phyloP scores from a whole-genome alignment of 2,113 vertebrate species.

The Paradoxurus hermaphroditus region DNA sequence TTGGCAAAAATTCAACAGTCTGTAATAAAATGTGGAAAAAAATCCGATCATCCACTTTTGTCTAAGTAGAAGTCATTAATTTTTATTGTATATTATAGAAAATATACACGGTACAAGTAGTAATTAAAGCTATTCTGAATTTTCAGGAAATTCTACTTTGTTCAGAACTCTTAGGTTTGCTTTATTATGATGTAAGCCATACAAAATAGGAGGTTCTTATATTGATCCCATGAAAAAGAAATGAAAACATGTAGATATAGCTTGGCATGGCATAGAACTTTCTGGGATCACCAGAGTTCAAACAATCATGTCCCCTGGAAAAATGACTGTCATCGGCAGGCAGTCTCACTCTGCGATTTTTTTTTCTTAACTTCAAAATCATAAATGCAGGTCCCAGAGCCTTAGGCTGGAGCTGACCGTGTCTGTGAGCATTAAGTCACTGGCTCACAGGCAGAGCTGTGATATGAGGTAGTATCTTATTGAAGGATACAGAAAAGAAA shows the following conservation, averaged over 20 bases:
- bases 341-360: not conserved
- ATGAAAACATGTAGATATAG: not conserved
- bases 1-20: not conserved
- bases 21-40: not conserved
- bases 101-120: not conserved
- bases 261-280: not conserved
- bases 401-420: not conserved
- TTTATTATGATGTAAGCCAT: not conserved
- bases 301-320: not conserved
- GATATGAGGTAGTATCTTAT: not conserved
- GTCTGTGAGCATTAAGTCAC: not conserved
- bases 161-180: not conserved
- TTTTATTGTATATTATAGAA: not conserved
- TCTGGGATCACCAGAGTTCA: not conserved
- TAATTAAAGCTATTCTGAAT: not conserved
- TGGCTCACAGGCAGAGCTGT: not conserved
- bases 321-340: not conserved
- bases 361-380: not conserved
- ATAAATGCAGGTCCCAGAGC: not conserved
- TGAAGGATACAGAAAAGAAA: slow-evolving; percentile 6
- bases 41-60: not conserved
- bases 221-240: not conserved
- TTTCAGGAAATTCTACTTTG: not conserved
- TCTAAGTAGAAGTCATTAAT: not conserved
- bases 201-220: not conserved